Base-by-base conservation (phyloP, 1,140 invertebrate species). In the Brachionus plicatilis region DNA sequence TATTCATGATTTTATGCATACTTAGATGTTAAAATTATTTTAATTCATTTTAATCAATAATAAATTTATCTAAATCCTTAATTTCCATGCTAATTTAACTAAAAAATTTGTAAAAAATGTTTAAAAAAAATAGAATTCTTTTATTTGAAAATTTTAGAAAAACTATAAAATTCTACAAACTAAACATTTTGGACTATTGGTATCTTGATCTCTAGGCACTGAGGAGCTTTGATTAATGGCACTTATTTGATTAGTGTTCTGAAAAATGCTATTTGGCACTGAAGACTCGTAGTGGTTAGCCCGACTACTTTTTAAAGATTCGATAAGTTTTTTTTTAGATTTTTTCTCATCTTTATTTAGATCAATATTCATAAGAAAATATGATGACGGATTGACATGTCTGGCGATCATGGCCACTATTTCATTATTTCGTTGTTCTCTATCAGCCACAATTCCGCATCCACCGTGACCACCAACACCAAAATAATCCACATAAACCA, bases 401-500 rank as follows among this genome's bases (percentile, higher is more conserved):
- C 68, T 20, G 27, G 83, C n/a, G 12, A 75, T 50, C 47, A 75
- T 56, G 9, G 68, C 86, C 9, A 90, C 83, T 9, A 91, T 90
- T 84, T 90, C 89, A 45, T 86, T 86, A 85, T 90, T 90, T 84
- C 89, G 88, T 80, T 88, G 87, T 60, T 90, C 87, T 50, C 88
- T 87, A 85, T 91, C 90, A 37, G 88, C 90, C 83, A 89, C 88
- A 17, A 88, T 87, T 65, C 90, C 90, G 20, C 88, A 88, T 1
- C 91, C 90, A 65, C 90, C 90, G 86, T 91, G 91, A 14, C 91
- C 90, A 29, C 91, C 91, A 78, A 90, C 87, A 82, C 89, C 90
- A 90, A 79, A 68, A 84, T 85, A 83, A 85, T 90, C 88, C 45
- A 91, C 88, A 80, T 90, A 91, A 50, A 91, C 88, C 2, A 91